phyloP scores from a whole-genome alignment of 2,113 vertebrate species.

The Heliornis fulica region DNA sequence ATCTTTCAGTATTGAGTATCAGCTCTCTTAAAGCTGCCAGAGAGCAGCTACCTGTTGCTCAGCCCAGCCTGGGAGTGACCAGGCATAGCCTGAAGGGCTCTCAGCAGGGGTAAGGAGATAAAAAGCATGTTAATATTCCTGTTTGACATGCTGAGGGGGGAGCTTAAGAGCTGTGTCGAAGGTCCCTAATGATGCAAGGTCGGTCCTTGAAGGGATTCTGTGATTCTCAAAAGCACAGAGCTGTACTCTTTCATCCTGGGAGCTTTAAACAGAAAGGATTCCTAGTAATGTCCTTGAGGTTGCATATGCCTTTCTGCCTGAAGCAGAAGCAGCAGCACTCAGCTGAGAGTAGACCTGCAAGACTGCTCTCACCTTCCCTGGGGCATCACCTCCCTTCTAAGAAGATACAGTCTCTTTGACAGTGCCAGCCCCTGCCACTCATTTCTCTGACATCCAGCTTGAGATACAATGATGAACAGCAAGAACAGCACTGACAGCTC shows the following conservation, averaged over 20 bases:
- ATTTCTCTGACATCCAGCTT: neutral
- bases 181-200: neutral
- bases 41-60: neutral
- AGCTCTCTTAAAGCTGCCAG: neutral
- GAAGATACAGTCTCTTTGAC: accelerated
- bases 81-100: neutral
- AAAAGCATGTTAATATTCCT: neutral
- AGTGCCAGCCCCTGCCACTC: neutral
- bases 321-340: neutral
- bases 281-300: neutral
- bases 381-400: neutral
- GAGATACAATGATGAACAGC: neutral
- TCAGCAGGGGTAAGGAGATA: neutral
- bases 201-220: neutral
- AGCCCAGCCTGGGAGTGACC: neutral
- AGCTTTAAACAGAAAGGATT: neutral
- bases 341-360: neutral
- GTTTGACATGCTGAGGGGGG: neutral
- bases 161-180: neutral
- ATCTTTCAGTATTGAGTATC: neutral
- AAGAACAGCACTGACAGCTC: neutral
- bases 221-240: neutral
- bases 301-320: neutral
- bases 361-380: neutral
- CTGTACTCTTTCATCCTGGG: neutral